Base-by-base conservation (phyloP, 2,797 vertebrate genomes). In the Bucorvus abyssinicus region DNA sequence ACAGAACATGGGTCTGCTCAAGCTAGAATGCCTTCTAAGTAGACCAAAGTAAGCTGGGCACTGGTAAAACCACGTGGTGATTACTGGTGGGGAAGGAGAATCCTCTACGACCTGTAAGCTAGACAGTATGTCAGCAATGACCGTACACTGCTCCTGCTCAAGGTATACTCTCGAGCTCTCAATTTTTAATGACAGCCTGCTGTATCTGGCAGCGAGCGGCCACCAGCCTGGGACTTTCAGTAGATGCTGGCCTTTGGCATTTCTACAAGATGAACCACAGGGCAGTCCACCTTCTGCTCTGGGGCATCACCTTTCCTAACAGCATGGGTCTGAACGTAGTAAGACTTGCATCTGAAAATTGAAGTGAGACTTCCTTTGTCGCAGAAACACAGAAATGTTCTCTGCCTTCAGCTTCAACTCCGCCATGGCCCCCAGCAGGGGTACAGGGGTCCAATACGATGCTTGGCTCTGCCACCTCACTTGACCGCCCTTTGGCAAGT, bases 241-340 rank as follows among this genome's bases (percentile, higher is more conserved):
- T 16, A 57, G 34, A 34, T 34, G 4, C 30, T 22, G 14, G 14
- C 16, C 68, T 77, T 44, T 6, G 13, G 10, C 32, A 49, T 18
- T 60, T 90, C 34, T 34, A 0, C 10, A 19, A 0, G 1, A 42
- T 8, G 42, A 59, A 30, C 30, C 36, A 36, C 5, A 10, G 36
- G 10, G n/a, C 50, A 63, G 27, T 20, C 50, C 11, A 1, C 5
- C 5, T 67, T 57, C 44, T 57, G 4, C 56, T 80, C 60, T 1
- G 2, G 42, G 30, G 6, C 55, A 47, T 38, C 52, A 17, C 52
- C 21, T 83, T 47, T 60, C 44, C 32, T n/a, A n/a, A 34, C n/a
- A 81, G 21, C 26, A 12, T 0, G 0, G 4, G 19, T 34, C 24
- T 53, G 61, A 47, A 42, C 0, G 1, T 3, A n/a, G 34, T 23